A percentile compares a stretch with the other conserved stretches of the same genome.
These are phyloP conservation scores for Cataglyphis livida DNA, from an alignment of 2,888 invertebrate species.

Conservation along the genomic window DNA sequence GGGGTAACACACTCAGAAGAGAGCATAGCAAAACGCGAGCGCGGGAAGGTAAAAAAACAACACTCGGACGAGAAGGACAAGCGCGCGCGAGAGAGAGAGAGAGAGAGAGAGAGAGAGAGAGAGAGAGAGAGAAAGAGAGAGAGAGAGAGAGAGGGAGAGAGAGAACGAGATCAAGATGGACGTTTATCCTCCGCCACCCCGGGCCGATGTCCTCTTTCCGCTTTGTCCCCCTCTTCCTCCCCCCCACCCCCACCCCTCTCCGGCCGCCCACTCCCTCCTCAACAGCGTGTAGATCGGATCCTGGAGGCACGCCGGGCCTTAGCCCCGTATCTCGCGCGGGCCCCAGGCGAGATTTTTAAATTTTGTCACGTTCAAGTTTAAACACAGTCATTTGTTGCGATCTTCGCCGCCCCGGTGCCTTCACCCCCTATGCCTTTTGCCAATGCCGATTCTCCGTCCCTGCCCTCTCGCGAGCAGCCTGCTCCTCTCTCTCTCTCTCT, in stretches of 20 bases:
- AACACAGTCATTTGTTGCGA: constrained; percentile 85
- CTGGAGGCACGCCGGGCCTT: constrained; percentile 44
- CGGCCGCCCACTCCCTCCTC: neutral
- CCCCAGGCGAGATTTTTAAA: constrained; percentile 82
- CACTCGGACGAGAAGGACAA: constrained; percentile 1
- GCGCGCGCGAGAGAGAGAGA: constrained; percentile 3
- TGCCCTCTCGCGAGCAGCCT: constrained; percentile 32
- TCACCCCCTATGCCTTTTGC: constrained; percentile 74
- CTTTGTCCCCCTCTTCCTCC: constrained; percentile 29
- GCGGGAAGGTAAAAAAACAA: neutral
- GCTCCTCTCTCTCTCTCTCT: constrained; percentile 22
- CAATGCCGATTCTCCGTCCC: constrained; percentile 74
- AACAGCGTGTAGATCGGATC: constrained; percentile 29
- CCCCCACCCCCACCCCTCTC: no score
- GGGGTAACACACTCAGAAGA: constrained; percentile 48
- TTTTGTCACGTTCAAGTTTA: constrained; percentile 86
- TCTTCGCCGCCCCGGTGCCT: constrained; percentile 69
- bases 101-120: constrained; percentile 30
- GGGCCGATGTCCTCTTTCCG: constrained; percentile 47
- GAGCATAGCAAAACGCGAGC: constrained; percentile 62
- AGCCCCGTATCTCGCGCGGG: constrained; percentile 56
- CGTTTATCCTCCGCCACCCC: constrained; percentile 50
- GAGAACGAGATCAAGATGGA: constrained; percentile 43
- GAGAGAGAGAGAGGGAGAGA: constrained; percentile 26
- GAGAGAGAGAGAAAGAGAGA: constrained; percentile 27